phyloP scores from a whole-genome alignment of 1,140 invertebrate genomes.

The Drosophila tani region DNA sequence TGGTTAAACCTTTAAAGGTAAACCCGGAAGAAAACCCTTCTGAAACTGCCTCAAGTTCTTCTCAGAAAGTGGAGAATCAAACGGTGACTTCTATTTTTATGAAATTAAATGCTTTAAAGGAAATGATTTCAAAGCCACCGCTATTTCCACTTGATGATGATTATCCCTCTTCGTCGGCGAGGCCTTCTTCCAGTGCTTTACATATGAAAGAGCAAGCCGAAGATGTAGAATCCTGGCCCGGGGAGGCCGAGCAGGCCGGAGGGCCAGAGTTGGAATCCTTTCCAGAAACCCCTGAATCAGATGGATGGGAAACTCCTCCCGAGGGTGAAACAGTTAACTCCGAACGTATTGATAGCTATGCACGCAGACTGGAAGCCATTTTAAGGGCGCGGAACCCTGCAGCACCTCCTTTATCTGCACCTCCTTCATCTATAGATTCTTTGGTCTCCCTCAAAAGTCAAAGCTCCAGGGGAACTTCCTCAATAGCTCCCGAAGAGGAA shows the following conservation, averaged over 20 bases:
- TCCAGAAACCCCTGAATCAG: neutral
- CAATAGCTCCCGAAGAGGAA: too few relatives aligned
- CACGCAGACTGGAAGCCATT: neutral
- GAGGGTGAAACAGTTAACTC: too few relatives aligned
- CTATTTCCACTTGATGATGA: neutral
- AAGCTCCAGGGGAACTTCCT: neutral
- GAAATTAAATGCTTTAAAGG: too few relatives aligned
- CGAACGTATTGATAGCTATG: neutral
- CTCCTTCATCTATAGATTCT: neutral
- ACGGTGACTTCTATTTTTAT: too few relatives aligned
- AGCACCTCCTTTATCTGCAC: neutral
- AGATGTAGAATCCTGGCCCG: too few relatives aligned
- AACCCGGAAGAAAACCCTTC: too few relatives aligned
- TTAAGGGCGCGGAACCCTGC: neutral
- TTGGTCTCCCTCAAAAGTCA: neutral
- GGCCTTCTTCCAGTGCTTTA: neutral
- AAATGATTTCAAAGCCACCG: too few relatives aligned
- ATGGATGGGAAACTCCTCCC: slow-evolving; percentile 1
- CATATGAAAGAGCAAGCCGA: too few relatives aligned
- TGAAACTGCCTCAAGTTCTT: neutral
- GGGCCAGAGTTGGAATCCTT: too few relatives aligned
- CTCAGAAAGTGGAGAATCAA: neutral
- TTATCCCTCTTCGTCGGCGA: neutral
- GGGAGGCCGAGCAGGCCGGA: too few relatives aligned
- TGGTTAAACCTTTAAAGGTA: neutral